Base-by-base conservation (phyloP, 2,888 invertebrate genomes). In the Oscheius sp. region DNA sequence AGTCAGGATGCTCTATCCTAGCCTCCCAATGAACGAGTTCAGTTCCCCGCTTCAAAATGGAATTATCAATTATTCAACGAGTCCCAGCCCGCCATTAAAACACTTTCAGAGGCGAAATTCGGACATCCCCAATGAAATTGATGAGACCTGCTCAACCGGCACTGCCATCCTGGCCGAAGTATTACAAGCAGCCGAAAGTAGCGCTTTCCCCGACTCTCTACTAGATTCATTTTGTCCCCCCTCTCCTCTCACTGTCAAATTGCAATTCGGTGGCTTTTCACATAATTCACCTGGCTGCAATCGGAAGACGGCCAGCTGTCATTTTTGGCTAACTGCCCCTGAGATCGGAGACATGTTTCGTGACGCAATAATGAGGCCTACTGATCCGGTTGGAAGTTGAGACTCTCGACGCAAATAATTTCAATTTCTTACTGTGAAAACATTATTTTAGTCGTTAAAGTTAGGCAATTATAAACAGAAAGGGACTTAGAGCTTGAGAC, bases 241-340 rank as follows among this genome's bases (percentile, higher is more conserved):
- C 29, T 15, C n/a, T n/a, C n/a, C n/a, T n/a, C n/a, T n/a, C n/a
- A n/a, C n/a, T n/a, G n/a, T n/a, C n/a, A n/a, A 23, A 57, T 57
- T 34, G 37, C 37, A 57, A 57, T 57, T 57, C 57, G 23, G 57
- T 57, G 57, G 37, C 57, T 37, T 57, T 57, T 61, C 42, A 42
- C 55, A 61, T 61, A 61, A 61, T 61, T 61, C 61, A 61, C 61
- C 61, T 33, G 55, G 33, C 34, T 61, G 61, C 61, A 61, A 61
- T 61, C 61, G 61, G 61, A 61, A 61, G 61, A 61, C 55, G 55
- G 55, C 55, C 61, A 61, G 61, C 61, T 61, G 61, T 61, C 61
- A 45, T 42, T 61, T 61, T 61, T 42, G 61, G 61, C 17, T 45
- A 61, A 61, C 42, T 61, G 17, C 61, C n/a, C 61, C 27, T n/a